Percentiles rank a stretch among this genome's conserved stretches.
These are phyloP conservation scores for Phylloscopus trochilus DNA, from an alignment of 2,113 vertebrate species.

Conservation along the genomic window DNA sequence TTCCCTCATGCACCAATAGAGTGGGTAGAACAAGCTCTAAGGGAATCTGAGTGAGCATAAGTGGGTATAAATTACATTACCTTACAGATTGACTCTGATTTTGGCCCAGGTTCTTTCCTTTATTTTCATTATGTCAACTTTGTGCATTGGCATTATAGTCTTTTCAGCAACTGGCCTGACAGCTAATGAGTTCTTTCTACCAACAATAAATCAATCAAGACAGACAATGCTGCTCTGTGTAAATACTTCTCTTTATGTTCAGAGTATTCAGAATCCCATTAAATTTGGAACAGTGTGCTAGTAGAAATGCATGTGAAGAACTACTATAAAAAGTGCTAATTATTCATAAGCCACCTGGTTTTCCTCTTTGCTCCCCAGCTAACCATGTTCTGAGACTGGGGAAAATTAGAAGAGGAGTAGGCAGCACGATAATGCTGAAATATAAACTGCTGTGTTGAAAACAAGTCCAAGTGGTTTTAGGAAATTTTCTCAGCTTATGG, in stretches of 20 bases:
- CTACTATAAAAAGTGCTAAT: slow-evolving; percentile 5
- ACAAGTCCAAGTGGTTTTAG: not conserved
- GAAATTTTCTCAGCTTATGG: not conserved
- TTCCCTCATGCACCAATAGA: slow-evolving; percentile 30
- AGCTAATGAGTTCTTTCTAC: not conserved
- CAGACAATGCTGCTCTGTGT: not conserved
- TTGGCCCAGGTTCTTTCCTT: slow-evolving; percentile 57
- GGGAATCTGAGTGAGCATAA: slow-evolving; percentile 46
- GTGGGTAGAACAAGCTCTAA: slow-evolving; percentile 33
- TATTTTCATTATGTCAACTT: slow-evolving; percentile 64
- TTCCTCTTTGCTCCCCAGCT: not conserved
- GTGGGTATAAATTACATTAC: slow-evolving; percentile 55
- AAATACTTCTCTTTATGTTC: slow-evolving; percentile 17
- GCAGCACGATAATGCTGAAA: not conserved
- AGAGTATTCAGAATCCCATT: not conserved
- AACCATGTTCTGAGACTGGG: not conserved
- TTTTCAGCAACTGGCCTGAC: not conserved
- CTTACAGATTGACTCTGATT: slow-evolving; percentile 52
- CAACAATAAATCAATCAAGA: slow-evolving; percentile 26
- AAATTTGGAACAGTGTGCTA: not conserved
- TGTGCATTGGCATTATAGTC: not conserved
- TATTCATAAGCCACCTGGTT: slow-evolving; percentile 34
- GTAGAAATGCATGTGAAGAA: not conserved
- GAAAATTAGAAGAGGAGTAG: not conserved
- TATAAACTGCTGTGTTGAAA: not conserved